phyloP scores from a whole-genome alignment of 2,888 invertebrate genomes.

The Drosophila planitibia region DNA sequence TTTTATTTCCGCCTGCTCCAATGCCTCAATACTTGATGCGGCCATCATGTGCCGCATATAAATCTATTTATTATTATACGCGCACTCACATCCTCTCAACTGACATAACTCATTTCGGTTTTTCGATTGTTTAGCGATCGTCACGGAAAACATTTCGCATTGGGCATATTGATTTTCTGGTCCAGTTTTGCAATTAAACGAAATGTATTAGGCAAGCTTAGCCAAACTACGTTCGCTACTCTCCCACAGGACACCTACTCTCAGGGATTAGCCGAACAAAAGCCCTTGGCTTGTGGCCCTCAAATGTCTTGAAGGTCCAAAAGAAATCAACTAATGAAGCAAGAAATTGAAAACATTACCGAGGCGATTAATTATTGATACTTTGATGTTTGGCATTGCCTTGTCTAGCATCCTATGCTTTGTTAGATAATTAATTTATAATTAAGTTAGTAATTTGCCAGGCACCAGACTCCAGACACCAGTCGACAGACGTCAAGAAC shows the following conservation, averaged over 20 bases:
- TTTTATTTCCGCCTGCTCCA: conserved; percentile 67
- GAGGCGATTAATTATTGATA: conserved; percentile 79
- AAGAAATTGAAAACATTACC: conserved; percentile 80
- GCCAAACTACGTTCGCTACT: not conserved
- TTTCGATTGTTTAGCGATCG: conserved; percentile 33
- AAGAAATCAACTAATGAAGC: conserved; percentile 75
- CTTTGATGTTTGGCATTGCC: conserved; percentile 68
- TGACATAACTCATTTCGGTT: conserved; percentile 47
- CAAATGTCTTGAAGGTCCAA: conserved; percentile 49
- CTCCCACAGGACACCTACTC: conserved; percentile 25
- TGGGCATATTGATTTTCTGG: conserved; percentile 44
- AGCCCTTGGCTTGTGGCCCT: conserved; percentile 21
- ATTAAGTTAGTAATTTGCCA: conserved; percentile 72
- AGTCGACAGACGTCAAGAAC: conserved; percentile 21
- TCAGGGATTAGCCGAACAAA: conserved; percentile 47
- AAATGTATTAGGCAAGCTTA: conserved; percentile 24
- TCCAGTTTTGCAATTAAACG: not conserved
- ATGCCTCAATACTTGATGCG: conserved; percentile 20
- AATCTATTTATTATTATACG: conserved; percentile 58
- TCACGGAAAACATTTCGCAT: conserved; percentile 20
- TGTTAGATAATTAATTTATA: conserved; percentile 75
- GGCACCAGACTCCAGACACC: conserved; percentile 10
- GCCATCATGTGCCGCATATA: conserved; percentile 43
- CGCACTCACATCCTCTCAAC: conserved; percentile 26
- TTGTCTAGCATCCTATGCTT: conserved; percentile 49